Conservation (phyloP, 2,888 invertebrate species). For the Artemia sinica region DNA sequence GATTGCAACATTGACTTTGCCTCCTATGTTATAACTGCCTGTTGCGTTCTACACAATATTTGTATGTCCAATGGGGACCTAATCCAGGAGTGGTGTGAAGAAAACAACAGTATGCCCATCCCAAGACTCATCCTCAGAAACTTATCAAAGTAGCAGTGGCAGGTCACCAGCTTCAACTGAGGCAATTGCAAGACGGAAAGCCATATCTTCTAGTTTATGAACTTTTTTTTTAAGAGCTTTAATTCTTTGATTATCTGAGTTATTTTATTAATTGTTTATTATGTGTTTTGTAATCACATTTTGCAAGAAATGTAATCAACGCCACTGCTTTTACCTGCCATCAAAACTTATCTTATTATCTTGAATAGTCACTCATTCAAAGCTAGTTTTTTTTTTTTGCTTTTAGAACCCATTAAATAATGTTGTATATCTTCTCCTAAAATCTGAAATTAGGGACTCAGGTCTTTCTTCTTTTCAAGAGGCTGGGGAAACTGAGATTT, state of each 20-base stretch:
- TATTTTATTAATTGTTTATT: background rate
- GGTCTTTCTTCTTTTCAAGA: too few relatives aligned
- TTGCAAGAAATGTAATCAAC: background rate
- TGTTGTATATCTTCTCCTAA: too few relatives aligned
- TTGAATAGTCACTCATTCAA: too few relatives aligned
- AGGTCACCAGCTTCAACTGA: background rate
- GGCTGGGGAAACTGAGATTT: too few relatives aligned
- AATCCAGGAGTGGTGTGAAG: background rate
- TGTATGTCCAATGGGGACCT: background rate
- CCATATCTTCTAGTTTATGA: constrained; percentile 1
- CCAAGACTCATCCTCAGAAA: background rate
- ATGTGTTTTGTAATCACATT: background rate
- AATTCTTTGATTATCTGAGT: background rate
- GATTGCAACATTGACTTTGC: background rate
- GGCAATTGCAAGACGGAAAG: background rate
- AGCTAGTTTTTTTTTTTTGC: too few relatives aligned
- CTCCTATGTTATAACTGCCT: background rate
- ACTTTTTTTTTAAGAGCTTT: background rate
- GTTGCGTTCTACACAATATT: background rate
- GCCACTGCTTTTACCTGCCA: too few relatives aligned
- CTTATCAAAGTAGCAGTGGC: background rate
- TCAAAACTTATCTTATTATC: too few relatives aligned
- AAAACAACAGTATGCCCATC: background rate
- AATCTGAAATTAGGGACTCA: too few relatives aligned
- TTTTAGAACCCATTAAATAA: too few relatives aligned